These are phyloP conservation scores for Ormyrus labotus DNA, from an alignment of 2,888 invertebrate genomes.

Conservation along the genomic window DNA sequence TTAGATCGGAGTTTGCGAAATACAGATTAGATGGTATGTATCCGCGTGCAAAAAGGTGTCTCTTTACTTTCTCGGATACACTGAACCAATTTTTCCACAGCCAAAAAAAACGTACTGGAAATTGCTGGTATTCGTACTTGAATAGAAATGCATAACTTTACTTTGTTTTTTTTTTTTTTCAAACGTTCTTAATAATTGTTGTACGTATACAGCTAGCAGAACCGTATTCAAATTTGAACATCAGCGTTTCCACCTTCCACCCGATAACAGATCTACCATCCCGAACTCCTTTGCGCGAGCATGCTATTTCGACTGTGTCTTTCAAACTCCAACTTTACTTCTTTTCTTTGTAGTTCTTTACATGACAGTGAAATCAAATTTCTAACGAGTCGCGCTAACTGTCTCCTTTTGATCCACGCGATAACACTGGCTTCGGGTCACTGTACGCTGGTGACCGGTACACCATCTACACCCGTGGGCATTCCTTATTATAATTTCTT, in stretches of 20 bases:
- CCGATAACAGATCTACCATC: too few species aligned
- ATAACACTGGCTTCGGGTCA: neutral
- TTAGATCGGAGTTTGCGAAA: slow-evolving; percentile 32
- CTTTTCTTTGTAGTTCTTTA: neutral
- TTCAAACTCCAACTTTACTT: slow-evolving; percentile 18
- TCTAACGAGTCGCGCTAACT: neutral
- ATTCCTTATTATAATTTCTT: slow-evolving; percentile 39
- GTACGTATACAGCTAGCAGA: too few species aligned
- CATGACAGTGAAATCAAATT: neutral
- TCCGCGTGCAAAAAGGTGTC: too few species aligned
- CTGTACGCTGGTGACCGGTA: slow-evolving; percentile 36
- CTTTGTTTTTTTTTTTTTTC: neutral
- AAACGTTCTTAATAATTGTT: too few species aligned
- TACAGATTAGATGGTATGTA: slow-evolving; percentile 7
- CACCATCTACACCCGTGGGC: slow-evolving; percentile 57
- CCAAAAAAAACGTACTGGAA: too few species aligned
- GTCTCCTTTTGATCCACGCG: neutral
- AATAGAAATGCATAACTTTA: too few species aligned
- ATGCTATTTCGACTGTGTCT: slow-evolving; percentile 24
- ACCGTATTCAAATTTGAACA: neutral
- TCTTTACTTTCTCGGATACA: too few species aligned
- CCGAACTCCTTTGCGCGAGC: neutral
- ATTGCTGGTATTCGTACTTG: too few species aligned
- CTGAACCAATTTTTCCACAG: too few species aligned
- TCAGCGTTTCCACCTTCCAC: neutral